Evolutionary conservation across 2,888 invertebrate genomes (phyloP).

Genomic region (Capitulum mitella): DNA sequence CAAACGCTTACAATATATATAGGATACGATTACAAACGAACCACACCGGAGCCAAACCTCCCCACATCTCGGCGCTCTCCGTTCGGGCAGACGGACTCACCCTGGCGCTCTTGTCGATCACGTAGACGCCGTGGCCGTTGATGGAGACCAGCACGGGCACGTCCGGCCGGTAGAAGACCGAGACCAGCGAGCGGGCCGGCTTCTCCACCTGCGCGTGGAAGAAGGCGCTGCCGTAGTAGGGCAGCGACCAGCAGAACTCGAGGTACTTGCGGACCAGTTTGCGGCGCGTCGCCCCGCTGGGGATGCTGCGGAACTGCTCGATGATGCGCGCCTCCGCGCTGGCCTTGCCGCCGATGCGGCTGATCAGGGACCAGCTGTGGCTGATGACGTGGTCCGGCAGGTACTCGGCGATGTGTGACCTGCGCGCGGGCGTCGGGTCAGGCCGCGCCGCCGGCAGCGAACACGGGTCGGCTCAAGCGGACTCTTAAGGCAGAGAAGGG

Average conservation of each 20-base stretch:
- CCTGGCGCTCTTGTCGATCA: slow-evolving; percentile 74
- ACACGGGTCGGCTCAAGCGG: too few relatives aligned
- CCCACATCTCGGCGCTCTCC: too few relatives aligned
- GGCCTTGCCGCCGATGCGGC: slow-evolving; percentile 46
- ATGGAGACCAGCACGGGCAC: slow-evolving; percentile 82
- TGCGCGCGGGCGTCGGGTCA: too few relatives aligned
- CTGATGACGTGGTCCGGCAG: slow-evolving; percentile 68
- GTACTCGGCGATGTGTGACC: slow-evolving; percentile 52
- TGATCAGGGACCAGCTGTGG: slow-evolving; percentile 40
- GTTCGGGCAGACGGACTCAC: too few relatives aligned
- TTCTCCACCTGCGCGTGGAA: slow-evolving; percentile 93
- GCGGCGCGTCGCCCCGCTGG: slow-evolving; percentile 68
- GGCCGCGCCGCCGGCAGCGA: too few relatives aligned
- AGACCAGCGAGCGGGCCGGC: slow-evolving; percentile 67
- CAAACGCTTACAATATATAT: too few relatives aligned
- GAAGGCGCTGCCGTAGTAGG: slow-evolving; percentile 86
- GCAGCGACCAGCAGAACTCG: slow-evolving; percentile 81
- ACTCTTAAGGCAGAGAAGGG: too few relatives aligned
- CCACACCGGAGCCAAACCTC: too few relatives aligned
- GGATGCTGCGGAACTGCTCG: slow-evolving; percentile 67
- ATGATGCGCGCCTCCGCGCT: slow-evolving; percentile 73
- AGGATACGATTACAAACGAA: too few relatives aligned
- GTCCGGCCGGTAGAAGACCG: slow-evolving; percentile 76
- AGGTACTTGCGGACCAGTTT: slow-evolving; percentile 82
- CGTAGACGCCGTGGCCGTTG: slow-evolving; percentile 72